Evolutionary conservation across 2,113 vertebrate genomes (phyloP), one percentile per base, ranked within the genome.

Genomic region (Gulo gulo): DNA sequence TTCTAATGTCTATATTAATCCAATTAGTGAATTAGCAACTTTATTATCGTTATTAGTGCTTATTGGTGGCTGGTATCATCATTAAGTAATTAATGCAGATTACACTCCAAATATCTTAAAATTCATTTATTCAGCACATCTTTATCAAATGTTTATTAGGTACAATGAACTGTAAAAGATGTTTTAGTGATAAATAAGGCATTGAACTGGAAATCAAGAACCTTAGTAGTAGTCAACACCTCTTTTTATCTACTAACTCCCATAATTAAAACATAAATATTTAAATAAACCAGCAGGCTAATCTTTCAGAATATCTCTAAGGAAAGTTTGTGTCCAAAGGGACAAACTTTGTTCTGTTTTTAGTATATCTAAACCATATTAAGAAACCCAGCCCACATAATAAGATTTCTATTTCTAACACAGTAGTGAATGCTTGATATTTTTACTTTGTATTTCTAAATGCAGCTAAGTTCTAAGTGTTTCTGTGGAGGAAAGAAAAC

Each of bases 381-480:
- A 74, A 91, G 85, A 91, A 86, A 74, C 23, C 7, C 47, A 67
- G 52, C 23, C 76, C 36, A 88, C 36, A 69, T 21, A 67, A 24
- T 82, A 91, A 50, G 76, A 88, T 29, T 81, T 76, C 76, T 81
- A 36, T 95, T 94, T 85, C 81, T 91, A 29, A 78, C 36, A 81
- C 18, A 63, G 42, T 7, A 20, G 16, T 82, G 8, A 86, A 69
- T 83, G 39, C 34, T 26, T 57, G 90, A 92, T 83, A 87, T 92
- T 95, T 97, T 87, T 89, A 79, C 59, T 78, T 92, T 63, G 81
- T 73, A 69, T 84, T 93, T 89, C 96, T 96, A 97, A 97, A 90
- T 92, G 45, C 36, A 94, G 78, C 82, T 39, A 88, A 88, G 52
- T 88, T 88, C 94, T 82, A 81, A 89, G 67, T 45, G 50, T 94